Evolutionary conservation across 2,888 invertebrate species (phyloP), one percentile per base, ranked within the genome.

Genomic region (Orthosia gracilis): DNA sequence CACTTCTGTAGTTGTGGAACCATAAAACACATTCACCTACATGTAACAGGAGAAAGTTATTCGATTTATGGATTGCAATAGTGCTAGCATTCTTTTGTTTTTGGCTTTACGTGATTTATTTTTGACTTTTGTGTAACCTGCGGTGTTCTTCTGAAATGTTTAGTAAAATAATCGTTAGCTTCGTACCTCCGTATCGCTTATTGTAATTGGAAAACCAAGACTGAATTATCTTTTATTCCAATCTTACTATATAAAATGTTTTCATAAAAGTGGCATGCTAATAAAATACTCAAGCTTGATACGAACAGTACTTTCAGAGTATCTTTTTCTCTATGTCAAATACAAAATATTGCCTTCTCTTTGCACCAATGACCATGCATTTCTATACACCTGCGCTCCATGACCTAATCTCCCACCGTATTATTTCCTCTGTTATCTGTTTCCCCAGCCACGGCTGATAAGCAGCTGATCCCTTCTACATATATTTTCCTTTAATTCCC

Each of bases 401-500:
- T 52, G 71, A 71, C 47, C 71, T 78, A 78, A 83, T 71, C 67
- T 55, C 26, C 47, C 21, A 15, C 49, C 4, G 40, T 57, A 71
- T 71, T 78, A 71, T 71, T 40, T 68, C 31, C 67, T 4, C 45
- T 21, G 64, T 40, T 62, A 79, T 83, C 80, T 68, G 65, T 69
- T 26, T 26, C 54, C 21, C 57, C 66, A 84, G 61, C 71, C 76
- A 31, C 65, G 62, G 58, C 70, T 76, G 78, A 85, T 85, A 82
- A 85, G 77, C 76, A 74, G 66, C 72, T 79, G 79, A 85, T 70
- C 84, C 79, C 57, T 77, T 73, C 82, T 83, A 85, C 86, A 87
- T 85, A 85, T 87, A 87, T 85, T 85, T 85, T 82, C 83, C 78
- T 85, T 85, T 80, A 76, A 85, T 85, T 82, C 80, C 65, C 76